phyloP scores from a whole-genome alignment of 2,113 vertebrate genomes.

The Chascanopsetta lugubris region DNA sequence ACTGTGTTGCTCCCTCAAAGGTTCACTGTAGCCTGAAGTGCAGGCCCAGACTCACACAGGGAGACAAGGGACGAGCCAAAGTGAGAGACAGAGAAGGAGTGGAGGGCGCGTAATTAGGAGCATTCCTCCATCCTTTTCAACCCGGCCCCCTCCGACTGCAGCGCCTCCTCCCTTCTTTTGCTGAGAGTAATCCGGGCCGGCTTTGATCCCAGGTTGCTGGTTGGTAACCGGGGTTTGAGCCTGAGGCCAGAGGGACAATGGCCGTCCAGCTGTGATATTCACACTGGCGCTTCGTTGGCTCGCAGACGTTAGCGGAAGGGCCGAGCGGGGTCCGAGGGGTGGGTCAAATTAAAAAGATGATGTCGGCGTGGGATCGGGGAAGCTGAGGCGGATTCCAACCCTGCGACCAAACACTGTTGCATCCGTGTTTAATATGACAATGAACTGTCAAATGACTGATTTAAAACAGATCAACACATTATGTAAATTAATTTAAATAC shows the following conservation, averaged over 20 bases:
- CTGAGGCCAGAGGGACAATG: constrained; percentile 72
- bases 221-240: constrained; percentile 70
- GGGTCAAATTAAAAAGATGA: constrained; percentile 71
- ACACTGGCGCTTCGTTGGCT: constrained; percentile 60
- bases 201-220: constrained; percentile 84
- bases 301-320: constrained; percentile 63
- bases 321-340: constrained; percentile 43
- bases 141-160: constrained; percentile 48
- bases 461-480: constrained; percentile 27
- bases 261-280: constrained; percentile 81
- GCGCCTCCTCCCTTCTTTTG: constrained; percentile 70
- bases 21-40: constrained; percentile 78
- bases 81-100: constrained; percentile 65
- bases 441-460: too few relatives aligned
- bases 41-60: constrained; percentile 58
- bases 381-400: constrained; percentile 59
- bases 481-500: too few relatives aligned
- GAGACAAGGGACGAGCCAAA: constrained; percentile 54
- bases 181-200: constrained; percentile 76
- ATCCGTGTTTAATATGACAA: too few relatives aligned
- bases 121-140: constrained; percentile 85
- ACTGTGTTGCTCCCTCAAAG: constrained; percentile 73
- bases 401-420: constrained; percentile 45
- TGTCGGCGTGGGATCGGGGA: constrained; percentile 56
- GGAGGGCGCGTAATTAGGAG: constrained; percentile 83